Base-by-base conservation (phyloP, 2,888 invertebrate species). In the Chrysomela aeneicollis region DNA sequence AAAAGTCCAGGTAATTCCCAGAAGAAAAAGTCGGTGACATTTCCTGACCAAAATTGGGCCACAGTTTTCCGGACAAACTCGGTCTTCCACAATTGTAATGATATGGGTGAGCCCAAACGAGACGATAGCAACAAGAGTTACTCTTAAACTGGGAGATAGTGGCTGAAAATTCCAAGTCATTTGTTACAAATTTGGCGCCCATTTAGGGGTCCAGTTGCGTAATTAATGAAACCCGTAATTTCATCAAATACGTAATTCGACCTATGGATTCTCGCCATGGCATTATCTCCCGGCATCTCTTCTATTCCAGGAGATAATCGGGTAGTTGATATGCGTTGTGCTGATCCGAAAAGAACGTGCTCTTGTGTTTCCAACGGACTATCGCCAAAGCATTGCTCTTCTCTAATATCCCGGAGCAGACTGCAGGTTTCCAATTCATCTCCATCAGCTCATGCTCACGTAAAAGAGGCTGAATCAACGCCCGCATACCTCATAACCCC, bases 41-140 rank as follows among this genome's bases (percentile, higher is more conserved):
- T 57, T 46, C 57, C 57, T 17, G 42, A 46, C 42, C 21, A 22
- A 46, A 46, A 57, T n/a, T 57, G 57, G 57, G 32, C 26, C 5
- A 57, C 57, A 1, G 19, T 26, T 17, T 46, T 57, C 10, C 22
- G 47, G 30, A 57, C 57, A 26, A 42, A 42, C 15, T 57, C 57
- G 10, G 8, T 46, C 26, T 21, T 35, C 19, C 55, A 55, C 15
- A 22, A 42, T n/a, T 55, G 42, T 17, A 42, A 22, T 37, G 21
- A 55, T 47, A 46, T 10, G 42, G 57, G 57, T 54, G 37, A 54
- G 21, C n/a, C n/a, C n/a, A 21, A 54, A 26, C 26, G 26, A 26
- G 6, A 26, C 26, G 26, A 26, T 5, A 26, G 6, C 26, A 26
- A n/a, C n/a, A n/a, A n/a, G n/a, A n/a, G n/a, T n/a, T n/a, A n/a